Evolutionary conservation across 2,113 vertebrate species (phyloP).

Genomic region (Ploceus nigricollis): DNA sequence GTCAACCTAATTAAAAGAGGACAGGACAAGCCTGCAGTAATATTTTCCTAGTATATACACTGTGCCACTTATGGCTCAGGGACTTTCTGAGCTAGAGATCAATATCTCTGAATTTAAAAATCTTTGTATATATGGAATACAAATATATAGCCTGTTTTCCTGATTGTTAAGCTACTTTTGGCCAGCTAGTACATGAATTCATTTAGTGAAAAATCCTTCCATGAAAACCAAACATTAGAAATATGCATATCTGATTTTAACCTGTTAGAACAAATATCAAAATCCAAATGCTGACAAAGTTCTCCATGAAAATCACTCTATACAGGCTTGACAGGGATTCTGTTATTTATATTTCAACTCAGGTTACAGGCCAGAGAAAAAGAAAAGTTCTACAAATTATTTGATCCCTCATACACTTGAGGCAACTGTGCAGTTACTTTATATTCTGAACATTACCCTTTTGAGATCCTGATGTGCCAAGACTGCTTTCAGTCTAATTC

Average conservation of each 20-base stretch:
- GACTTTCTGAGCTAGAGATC: not conserved
- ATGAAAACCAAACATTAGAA: not conserved
- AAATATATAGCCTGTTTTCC: not conserved
- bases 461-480: not conserved
- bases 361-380: not conserved
- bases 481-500: not conserved
- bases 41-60: not conserved
- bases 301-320: not conserved
- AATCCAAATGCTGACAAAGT: not conserved
- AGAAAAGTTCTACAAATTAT: not conserved
- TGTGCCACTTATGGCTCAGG: not conserved
- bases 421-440: constrained; percentile 12
- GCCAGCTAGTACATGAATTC: not conserved
- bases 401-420: constrained; percentile 6
- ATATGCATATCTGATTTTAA: not conserved
- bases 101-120: not conserved
- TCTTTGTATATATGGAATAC: not conserved
- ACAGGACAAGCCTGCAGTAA: not conserved
- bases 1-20: not conserved
- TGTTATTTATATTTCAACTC: not conserved
- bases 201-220: not conserved
- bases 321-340: not conserved
- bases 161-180: not conserved
- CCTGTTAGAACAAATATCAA: not conserved
- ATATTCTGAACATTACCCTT: constrained; percentile 4